Conservation (phyloP, 2,113 vertebrate genomes). For the Callocephalon fimbriatum region DNA sequence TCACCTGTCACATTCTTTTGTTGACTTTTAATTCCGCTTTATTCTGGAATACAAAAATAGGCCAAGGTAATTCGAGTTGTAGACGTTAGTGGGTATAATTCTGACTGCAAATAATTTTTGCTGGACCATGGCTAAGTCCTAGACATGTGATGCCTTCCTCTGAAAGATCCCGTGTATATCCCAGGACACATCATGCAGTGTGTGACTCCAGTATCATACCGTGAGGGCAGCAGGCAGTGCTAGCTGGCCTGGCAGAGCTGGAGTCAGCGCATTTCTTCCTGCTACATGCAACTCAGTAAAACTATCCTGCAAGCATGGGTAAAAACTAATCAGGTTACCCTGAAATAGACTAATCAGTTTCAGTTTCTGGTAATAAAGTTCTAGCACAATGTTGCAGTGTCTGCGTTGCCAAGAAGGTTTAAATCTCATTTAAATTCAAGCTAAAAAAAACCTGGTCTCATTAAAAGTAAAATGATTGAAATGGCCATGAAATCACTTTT, state of each 20-base stretch:
- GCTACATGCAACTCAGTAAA: not conserved
- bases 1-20: not conserved
- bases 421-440: slow-evolving; percentile 27
- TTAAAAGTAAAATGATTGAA: slow-evolving; percentile 37
- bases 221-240: not conserved
- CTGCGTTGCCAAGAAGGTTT: slow-evolving; percentile 11
- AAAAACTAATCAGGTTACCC: not conserved
- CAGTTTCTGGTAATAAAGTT: slow-evolving; percentile 5
- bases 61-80: not conserved
- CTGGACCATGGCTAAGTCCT: not conserved
- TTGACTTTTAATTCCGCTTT: not conserved
- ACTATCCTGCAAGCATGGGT: not conserved
- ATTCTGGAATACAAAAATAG: not conserved
- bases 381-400: slow-evolving; percentile 27
- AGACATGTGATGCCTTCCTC: not conserved
- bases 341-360: not conserved
- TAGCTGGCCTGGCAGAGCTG: not conserved
- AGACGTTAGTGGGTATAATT: not conserved
- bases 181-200: not conserved
- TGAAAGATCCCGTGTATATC: not conserved
- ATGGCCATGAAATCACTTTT: slow-evolving; percentile 1
- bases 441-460: not conserved
- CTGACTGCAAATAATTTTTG: not conserved
- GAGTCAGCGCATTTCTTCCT: not conserved
- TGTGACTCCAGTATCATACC: not conserved